These are phyloP conservation scores for Agrilus mali DNA, from an alignment of 2,888 invertebrate species.

Conservation along the genomic window DNA sequence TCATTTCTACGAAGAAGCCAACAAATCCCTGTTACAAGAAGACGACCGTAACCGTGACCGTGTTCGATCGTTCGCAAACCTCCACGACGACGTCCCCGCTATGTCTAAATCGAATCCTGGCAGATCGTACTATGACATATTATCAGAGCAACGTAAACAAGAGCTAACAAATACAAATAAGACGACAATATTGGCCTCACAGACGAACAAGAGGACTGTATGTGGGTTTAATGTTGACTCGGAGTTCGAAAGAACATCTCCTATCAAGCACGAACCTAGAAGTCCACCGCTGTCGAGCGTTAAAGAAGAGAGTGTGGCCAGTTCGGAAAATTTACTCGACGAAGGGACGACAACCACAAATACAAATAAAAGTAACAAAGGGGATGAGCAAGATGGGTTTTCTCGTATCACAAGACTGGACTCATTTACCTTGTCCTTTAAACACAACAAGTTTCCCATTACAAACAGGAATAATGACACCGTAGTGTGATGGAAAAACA, in stretches of 20 bases:
- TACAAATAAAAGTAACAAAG: slow-evolving; percentile 14
- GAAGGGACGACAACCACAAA: slow-evolving; percentile 7
- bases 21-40: slow-evolving; percentile 31
- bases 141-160: slow-evolving; percentile 14
- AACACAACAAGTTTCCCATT: slow-evolving; percentile 47
- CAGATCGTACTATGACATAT: slow-evolving; percentile 7
- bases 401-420: slow-evolving; percentile 29
- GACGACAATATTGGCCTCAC: slow-evolving; percentile 6
- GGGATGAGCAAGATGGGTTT: slow-evolving; percentile 13
- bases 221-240: slow-evolving; percentile 14
- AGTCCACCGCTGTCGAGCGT: slow-evolving; percentile 35
- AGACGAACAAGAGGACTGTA: slow-evolving; percentile 11
- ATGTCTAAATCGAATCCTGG: slow-evolving; percentile 1
- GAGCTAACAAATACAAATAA: slow-evolving; percentile 13
- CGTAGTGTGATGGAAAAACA: slow-evolving; percentile 8
- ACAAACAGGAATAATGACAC: slow-evolving; percentile 21
- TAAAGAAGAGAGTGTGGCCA: slow-evolving; percentile 30
- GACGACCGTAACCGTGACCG: neutral
- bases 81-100: neutral
- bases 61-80: neutral
- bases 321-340: slow-evolving; percentile 32
- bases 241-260: slow-evolving; percentile 11
- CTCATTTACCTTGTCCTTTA: slow-evolving; percentile 40
- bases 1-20: slow-evolving; percentile 41
- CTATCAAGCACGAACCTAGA: slow-evolving; percentile 15